phyloP scores from a whole-genome alignment of 2,888 invertebrate genomes.

The Hyalella azteca region DNA sequence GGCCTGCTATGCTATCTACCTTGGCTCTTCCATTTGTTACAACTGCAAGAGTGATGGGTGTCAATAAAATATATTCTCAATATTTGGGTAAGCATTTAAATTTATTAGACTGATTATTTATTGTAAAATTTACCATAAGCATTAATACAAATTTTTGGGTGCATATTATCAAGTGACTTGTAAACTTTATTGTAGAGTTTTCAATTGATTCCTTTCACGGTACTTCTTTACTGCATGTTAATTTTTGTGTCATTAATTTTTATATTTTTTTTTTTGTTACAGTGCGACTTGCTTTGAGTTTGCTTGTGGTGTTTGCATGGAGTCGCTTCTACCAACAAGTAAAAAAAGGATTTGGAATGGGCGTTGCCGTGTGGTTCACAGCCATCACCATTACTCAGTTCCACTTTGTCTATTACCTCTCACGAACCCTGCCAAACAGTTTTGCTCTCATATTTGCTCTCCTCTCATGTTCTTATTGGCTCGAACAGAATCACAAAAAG shows the following conservation, averaged over 20 bases:
- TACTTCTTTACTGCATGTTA: too few relatives aligned
- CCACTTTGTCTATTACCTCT: slow-evolving; percentile 96
- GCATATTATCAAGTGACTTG: not conserved
- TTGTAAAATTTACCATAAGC: not conserved
- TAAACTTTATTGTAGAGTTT: too few relatives aligned
- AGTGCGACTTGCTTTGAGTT: slow-evolving; percentile 83
- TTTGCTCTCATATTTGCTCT: slow-evolving; percentile 91
- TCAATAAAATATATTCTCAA: slow-evolving; percentile 86
- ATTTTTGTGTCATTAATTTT: not conserved
- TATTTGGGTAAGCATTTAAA: slow-evolving; percentile 76
- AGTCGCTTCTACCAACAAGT: slow-evolving; percentile 76
- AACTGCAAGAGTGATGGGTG: slow-evolving; percentile 71
- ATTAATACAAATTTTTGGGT: not conserved
- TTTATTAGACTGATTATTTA: too few relatives aligned
- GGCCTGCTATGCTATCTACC: slow-evolving; percentile 81
- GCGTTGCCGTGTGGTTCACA: slow-evolving; percentile 81
- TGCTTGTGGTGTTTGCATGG: slow-evolving; percentile 78
- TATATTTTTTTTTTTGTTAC: slow-evolving; percentile 63
- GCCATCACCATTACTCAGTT: slow-evolving; percentile 89
- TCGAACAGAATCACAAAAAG: slow-evolving; percentile 74
- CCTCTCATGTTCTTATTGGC: slow-evolving; percentile 83
- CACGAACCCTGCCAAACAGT: slow-evolving; percentile 91
- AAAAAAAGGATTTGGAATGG: slow-evolving; percentile 76
- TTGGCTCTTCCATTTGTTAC: slow-evolving; percentile 78
- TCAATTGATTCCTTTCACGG: too few relatives aligned